Percentiles rank a stretch among this genome's conserved stretches.
phyloP scores from a whole-genome alignment of 64 coral and sea anemone species.

The Pocillopora verrucosa region DNA sequence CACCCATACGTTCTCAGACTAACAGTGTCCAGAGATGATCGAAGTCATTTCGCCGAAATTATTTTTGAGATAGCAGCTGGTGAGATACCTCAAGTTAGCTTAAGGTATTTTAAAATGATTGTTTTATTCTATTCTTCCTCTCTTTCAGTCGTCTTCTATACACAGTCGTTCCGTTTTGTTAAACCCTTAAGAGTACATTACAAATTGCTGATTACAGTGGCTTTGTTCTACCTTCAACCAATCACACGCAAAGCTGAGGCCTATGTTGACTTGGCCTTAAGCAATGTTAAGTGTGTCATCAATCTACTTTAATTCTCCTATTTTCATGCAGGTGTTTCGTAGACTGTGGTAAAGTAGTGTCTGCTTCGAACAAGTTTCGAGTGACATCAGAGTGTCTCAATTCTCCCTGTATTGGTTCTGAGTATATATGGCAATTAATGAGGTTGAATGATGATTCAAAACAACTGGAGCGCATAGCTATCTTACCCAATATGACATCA shows the following conservation, averaged over 20 bases:
- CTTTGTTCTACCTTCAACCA: too few species aligned
- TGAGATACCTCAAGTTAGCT: slow-evolving; percentile 13
- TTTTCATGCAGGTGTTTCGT: neutral
- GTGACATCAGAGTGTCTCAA: slow-evolving; percentile 24
- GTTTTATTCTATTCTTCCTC: too few species aligned
- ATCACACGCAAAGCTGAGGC: too few species aligned
- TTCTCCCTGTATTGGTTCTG: slow-evolving; percentile 28
- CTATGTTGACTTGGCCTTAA: too few species aligned
- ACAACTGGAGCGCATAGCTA: neutral
- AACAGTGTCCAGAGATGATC: slow-evolving; percentile 1
- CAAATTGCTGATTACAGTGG: too few species aligned
- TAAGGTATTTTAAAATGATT: neutral
- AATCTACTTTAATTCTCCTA: neutral
- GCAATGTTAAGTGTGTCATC: too few species aligned
- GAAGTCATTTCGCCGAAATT: slow-evolving; percentile 10
- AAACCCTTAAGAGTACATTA: too few species aligned
- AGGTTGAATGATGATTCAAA: neutral
- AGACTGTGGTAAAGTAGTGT: slow-evolving; percentile 5
- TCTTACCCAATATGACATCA: slow-evolving; percentile 18
- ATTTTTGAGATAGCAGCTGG: slow-evolving; percentile 13
- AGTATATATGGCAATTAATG: slow-evolving; percentile 3
- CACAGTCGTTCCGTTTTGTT: too few species aligned
- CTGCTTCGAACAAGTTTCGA: slow-evolving; percentile 26
- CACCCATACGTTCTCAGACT: neutral
- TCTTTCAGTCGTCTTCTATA: too few species aligned